A percentile compares a stretch with the other conserved stretches of the same genome.
Evolutionary conservation across 2,113 vertebrate genomes (phyloP).

Genomic region (Eolophus roseicapilla): DNA sequence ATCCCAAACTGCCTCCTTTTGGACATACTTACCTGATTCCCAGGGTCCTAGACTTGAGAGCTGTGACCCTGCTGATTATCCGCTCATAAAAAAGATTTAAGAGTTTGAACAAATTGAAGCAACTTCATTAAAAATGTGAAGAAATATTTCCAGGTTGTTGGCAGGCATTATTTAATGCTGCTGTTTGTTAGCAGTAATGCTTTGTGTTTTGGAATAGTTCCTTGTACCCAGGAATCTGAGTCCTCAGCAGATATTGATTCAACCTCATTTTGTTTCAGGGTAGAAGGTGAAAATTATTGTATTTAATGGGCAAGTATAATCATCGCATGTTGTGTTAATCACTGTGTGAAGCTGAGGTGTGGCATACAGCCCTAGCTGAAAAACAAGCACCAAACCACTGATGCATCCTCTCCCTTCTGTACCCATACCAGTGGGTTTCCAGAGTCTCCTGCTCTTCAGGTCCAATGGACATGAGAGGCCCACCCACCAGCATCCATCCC

Average conservation of each 20-base stretch:
- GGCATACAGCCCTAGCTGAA: background rate
- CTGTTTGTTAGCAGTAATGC: background rate
- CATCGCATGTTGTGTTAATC: background rate
- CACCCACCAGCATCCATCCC: background rate
- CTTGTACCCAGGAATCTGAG: background rate
- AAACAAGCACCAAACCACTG: accelerated
- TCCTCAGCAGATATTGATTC: background rate
- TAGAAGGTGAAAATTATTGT: background rate
- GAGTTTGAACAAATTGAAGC: background rate
- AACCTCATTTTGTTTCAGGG: background rate
- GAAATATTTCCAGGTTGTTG: background rate
- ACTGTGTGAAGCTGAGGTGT: background rate
- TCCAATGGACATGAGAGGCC: background rate
- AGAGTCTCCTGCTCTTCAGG: background rate
- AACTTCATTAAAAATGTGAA: background rate
- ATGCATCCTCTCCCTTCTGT: background rate
- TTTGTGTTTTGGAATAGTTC: background rate
- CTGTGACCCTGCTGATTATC: background rate
- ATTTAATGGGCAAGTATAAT: background rate
- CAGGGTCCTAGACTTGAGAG: background rate
- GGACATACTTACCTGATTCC: background rate
- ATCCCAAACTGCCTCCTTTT: background rate
- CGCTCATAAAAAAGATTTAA: background rate
- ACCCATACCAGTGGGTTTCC: accelerated
- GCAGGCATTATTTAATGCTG: background rate